These are phyloP conservation scores for Jaculus jaculus DNA, from an alignment of 2,113 vertebrate species.

Conservation along the genomic window DNA sequence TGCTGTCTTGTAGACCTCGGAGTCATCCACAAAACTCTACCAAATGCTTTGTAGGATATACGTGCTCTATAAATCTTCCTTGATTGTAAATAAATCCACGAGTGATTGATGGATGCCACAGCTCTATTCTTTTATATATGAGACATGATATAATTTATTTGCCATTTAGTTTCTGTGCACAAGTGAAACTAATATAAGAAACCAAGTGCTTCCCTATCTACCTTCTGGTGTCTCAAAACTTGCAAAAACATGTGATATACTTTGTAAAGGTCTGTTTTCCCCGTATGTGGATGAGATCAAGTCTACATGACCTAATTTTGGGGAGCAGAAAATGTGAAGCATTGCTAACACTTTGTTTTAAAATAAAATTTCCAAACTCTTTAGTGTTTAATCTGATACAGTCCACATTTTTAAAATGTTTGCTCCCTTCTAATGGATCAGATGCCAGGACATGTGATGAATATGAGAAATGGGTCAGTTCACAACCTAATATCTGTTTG, in stretches of 20 bases:
- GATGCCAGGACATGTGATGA: not conserved
- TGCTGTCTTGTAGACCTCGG: not conserved
- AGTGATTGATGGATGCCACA: not conserved
- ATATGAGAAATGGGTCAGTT: not conserved
- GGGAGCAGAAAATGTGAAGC: not conserved
- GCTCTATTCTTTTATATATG: not conserved
- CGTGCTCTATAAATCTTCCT: not conserved
- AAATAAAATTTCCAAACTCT: not conserved
- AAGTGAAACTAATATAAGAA: not conserved
- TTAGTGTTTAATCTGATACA: not conserved
- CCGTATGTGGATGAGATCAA: not conserved
- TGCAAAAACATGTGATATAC: not conserved
- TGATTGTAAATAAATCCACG: not conserved
- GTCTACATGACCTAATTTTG: not conserved
- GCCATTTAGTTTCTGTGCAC: not conserved
- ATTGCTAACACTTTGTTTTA: not conserved
- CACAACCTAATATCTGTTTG: not conserved
- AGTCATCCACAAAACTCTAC: not conserved
- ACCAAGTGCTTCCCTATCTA: not conserved
- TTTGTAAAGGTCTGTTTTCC: not conserved
- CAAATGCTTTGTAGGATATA: not conserved
- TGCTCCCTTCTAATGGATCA: not conserved
- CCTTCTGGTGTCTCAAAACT: not conserved
- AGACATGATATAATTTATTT: not conserved
- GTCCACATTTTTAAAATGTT: not conserved